These are phyloP conservation scores for Gulo gulo DNA, from an alignment of 2,113 vertebrate genomes.

Conservation along the genomic window DNA sequence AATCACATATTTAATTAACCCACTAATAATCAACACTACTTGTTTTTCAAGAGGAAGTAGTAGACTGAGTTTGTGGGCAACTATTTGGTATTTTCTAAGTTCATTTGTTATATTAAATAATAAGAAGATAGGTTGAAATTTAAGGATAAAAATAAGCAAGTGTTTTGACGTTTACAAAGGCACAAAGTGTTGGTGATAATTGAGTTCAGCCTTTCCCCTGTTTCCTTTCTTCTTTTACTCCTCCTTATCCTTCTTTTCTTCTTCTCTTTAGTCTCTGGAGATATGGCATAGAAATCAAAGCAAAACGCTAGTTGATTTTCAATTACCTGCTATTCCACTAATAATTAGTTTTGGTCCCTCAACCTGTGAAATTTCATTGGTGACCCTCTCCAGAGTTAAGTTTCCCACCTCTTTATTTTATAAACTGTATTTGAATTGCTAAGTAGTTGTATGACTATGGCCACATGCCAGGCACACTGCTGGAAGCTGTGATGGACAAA, in stretches of 20 bases:
- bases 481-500: not conserved
- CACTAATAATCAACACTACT: not conserved
- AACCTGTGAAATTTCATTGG: not conserved
- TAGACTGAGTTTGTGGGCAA: not conserved
- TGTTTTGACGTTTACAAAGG: not conserved
- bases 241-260: not conserved
- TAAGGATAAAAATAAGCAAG: not conserved
- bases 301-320: not conserved
- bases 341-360: not conserved
- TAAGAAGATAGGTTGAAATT: not conserved
- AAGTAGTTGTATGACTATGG: not conserved
- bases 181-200: no score
- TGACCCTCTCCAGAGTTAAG: not conserved
- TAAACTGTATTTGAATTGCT: not conserved
- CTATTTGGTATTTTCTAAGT: not conserved
- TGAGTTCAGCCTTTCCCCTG: not conserved
- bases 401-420: not conserved
- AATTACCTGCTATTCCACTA: not conserved
- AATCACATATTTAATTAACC: not conserved
- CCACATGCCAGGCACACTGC: fast-evolving
- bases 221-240: not conserved
- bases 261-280: not conserved
- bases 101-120: not conserved
- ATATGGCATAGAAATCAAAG: not conserved
- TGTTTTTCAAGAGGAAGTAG: not conserved